Base-by-base conservation (phyloP, 2,888 invertebrate species). In the Caenorhabditis imperialis region DNA sequence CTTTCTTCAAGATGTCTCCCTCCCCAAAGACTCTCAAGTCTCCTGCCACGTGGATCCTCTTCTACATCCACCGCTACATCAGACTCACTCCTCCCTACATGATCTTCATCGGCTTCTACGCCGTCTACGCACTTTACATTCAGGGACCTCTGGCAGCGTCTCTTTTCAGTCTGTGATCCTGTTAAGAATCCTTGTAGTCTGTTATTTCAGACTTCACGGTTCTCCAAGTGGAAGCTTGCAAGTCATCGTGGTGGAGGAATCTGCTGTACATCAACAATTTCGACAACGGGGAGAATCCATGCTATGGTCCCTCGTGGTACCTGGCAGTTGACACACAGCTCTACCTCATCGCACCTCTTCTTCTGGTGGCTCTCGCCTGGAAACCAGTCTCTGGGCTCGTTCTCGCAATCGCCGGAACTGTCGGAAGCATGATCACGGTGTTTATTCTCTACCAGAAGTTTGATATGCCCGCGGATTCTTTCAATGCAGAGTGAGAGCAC, bases 241-340 rank as follows among this genome's bases (percentile, higher is more conserved):
- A 54, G 4, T 30, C 71, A 14, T 60, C 67, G 10, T 81, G 75
- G 67, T 80, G 81, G 82, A 33, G 67, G 16, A 82, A 83, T 47
- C 44, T 83, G 33, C 44, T 83, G 8, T 83, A 83, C 58, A 58
- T 82, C 37, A 84, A 81, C 55, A 83, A 84, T 54, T 74, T 80
- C 27, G 60, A 37, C 35, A 25, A 40, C 18, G 54, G 42, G 12
- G 51, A 50, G 23, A 53, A 44, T 27, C 47, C 65, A 27, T 77
- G 74, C 38, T 75, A 71, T 23, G 48, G 57, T 12, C 47, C 57
- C 14, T 58, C 65, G 40, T 77, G 77, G 77, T 77, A 77, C 27
- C 62, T 77, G n/a, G 70, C 77, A 16, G 65, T 54, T 5, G 77
- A 77, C 48, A 74, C 62, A 3, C 77, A 77, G 37, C 53, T 77